Percentiles rank a stretch among this genome's conserved stretches.
phyloP scores from a whole-genome alignment of 2,888 invertebrate species.

The Cataglyphis cursor region DNA sequence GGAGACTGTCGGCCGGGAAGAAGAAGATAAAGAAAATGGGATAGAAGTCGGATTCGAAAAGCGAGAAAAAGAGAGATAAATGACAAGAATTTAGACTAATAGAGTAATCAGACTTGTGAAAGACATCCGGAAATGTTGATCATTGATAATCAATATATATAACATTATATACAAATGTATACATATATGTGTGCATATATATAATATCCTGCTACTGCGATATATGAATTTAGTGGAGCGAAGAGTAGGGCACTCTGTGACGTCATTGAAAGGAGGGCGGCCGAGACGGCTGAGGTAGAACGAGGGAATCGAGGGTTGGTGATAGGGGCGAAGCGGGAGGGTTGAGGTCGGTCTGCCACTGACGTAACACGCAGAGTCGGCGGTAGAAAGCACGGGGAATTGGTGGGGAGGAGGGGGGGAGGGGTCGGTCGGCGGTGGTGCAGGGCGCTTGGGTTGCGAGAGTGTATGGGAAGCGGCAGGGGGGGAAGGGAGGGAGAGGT shows the following conservation, averaged over 20 bases:
- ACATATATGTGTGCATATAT: background rate
- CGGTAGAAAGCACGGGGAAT: slow-evolving; percentile 63
- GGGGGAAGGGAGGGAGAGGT: slow-evolving; percentile 3
- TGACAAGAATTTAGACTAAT: background rate
- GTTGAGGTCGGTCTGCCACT: slow-evolving; percentile 74
- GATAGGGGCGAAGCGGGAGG: slow-evolving; percentile 59
- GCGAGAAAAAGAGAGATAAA: background rate
- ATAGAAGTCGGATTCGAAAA: slow-evolving; percentile 5
- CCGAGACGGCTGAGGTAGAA: slow-evolving; percentile 60
- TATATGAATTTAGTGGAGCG: slow-evolving; percentile 74
- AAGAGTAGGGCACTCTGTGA: slow-evolving; percentile 71
- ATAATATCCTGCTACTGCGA: slow-evolving; percentile 44
- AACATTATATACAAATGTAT: background rate
- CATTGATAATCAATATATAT: slow-evolving; percentile 69
- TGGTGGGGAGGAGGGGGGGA: slow-evolving; percentile 25
- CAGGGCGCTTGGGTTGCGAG: slow-evolving; percentile 1
- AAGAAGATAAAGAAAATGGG: slow-evolving; percentile 42
- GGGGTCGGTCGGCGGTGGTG: slow-evolving; percentile 38
- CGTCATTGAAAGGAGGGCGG: slow-evolving; percentile 67
- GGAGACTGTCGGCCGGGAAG: background rate
- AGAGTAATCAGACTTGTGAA: background rate
- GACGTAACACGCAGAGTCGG: slow-evolving; percentile 75
- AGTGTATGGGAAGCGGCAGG: background rate
- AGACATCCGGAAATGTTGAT: slow-evolving; percentile 64
- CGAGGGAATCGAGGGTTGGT: slow-evolving; percentile 47